Percentiles rank a stretch among this genome's conserved stretches.
Evolutionary conservation across 2,797 vertebrate species (phyloP).

Genomic region (Sparidentex hasta): DNA sequence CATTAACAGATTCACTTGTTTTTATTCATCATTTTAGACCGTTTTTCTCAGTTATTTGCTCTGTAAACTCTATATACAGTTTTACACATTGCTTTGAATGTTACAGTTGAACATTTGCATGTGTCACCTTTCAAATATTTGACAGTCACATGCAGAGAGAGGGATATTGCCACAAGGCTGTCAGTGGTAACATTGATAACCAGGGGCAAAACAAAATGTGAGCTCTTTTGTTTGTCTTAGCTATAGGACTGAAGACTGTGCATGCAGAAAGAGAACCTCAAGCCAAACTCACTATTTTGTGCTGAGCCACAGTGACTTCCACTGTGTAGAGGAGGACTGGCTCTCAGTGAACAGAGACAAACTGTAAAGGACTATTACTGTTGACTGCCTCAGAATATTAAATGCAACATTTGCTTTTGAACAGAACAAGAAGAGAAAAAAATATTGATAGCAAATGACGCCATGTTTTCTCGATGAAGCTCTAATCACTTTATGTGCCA

Average conservation of each 20-base stretch:
- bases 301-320: conserved; percentile 19
- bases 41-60: not conserved
- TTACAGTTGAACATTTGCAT: conserved; percentile 3
- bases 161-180: not conserved
- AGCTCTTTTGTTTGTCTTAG: conserved; percentile 42
- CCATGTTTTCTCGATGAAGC: not conserved
- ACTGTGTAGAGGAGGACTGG: conserved; percentile 43
- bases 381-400: not conserved
- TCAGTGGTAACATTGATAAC: conserved; percentile 45
- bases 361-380: not conserved
- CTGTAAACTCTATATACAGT: not conserved
- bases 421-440: not conserved
- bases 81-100: not conserved
- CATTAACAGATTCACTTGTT: not conserved
- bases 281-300: conserved; percentile 21
- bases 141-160: conserved; percentile 37
- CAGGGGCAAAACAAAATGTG: conserved; percentile 33
- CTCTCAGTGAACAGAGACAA: conserved; percentile 27
- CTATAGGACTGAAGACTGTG: conserved; percentile 5
- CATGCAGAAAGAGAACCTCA: conserved; percentile 15
- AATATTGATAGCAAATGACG: too few species aligned
- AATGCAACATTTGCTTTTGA: not conserved
- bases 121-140: not conserved
- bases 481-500: not conserved
- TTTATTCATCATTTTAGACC: not conserved